phyloP scores from a whole-genome alignment of 2,113 vertebrate genomes.

The Erythrocebus patas region DNA sequence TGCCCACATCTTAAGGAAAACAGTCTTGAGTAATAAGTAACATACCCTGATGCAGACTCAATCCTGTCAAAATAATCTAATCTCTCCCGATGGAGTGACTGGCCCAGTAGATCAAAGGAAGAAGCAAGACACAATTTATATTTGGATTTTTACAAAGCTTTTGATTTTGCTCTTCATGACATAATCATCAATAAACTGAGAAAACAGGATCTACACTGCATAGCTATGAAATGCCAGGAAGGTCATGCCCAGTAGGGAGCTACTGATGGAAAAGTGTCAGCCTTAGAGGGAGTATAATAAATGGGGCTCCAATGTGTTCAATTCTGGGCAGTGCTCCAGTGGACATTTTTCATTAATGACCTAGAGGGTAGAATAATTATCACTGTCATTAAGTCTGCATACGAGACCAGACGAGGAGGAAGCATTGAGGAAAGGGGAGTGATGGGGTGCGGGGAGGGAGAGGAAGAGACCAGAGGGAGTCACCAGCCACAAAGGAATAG shows the following conservation, averaged over 20 bases:
- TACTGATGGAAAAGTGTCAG: neutral
- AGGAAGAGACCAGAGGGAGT: neutral
- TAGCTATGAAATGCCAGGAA: constrained; percentile 13
- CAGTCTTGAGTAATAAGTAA: neutral
- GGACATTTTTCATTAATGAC: constrained; percentile 22
- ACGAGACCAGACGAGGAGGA: neutral
- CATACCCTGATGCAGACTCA: neutral
- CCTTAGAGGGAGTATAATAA: constrained; percentile 3
- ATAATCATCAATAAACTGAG: constrained; percentile 64
- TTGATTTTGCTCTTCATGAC: constrained; percentile 50
- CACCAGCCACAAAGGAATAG: neutral
- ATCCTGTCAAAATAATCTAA: constrained; percentile 47
- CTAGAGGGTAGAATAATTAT: constrained; percentile 40
- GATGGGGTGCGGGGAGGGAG: no score
- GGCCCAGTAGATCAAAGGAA: constrained; percentile 34
- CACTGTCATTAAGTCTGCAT: constrained; percentile 2
- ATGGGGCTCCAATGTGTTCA: constrained; percentile 34
- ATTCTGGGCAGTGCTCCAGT: neutral
- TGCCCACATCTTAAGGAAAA: neutral
- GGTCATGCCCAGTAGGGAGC: neutral
- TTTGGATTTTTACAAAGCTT: constrained; percentile 52
- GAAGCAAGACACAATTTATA: constrained; percentile 24
- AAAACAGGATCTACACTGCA: constrained; percentile 3
- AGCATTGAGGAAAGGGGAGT: neutral
- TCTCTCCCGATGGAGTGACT: constrained; percentile 31